Percentiles rank a stretch among this genome's conserved stretches.
phyloP scores from a whole-genome alignment of 37 sponge, comb jelly and placozoan genomes.

The Eunapius fragilis region DNA sequence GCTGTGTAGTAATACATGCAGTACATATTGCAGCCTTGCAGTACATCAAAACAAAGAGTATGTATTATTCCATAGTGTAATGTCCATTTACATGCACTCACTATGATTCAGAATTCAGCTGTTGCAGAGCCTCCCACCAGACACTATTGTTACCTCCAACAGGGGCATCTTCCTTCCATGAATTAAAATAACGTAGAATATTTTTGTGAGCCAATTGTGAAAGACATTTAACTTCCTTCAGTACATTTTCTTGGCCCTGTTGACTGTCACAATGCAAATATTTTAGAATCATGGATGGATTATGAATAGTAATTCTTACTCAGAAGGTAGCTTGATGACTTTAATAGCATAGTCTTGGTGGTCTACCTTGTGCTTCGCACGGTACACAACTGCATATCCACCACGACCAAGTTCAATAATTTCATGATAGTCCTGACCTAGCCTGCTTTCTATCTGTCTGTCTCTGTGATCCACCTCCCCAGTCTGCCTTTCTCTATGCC shows the following conservation, averaged over 20 bases:
- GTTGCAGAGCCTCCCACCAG: neutral
- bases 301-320: conserved; percentile 28
- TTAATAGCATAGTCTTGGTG: conserved; percentile 86
- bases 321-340: conserved; percentile 70
- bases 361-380: conserved; percentile 73
- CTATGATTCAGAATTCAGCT: neutral
- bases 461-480: neutral
- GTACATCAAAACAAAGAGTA: no score
- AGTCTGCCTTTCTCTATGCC: no score
- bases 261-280: conserved; percentile 8
- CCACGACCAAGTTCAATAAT: conserved; percentile 74
- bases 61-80: no score
- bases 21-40: no score
- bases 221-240: conserved; percentile 86
- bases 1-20: no score
- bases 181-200: conserved; percentile 86
- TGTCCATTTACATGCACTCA: no score
- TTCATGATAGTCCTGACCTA: conserved; percentile 79
- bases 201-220: conserved; percentile 82
- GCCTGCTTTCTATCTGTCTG: neutral
- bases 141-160: conserved; percentile 18
- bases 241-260: conserved; percentile 74
- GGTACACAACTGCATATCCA: conserved; percentile 91
- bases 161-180: conserved; percentile 87
- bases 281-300: no score